Evolutionary conservation across 2,888 invertebrate genomes (phyloP), one percentile per base, ranked within the genome.

Genomic region (Chalcis sispes): DNA sequence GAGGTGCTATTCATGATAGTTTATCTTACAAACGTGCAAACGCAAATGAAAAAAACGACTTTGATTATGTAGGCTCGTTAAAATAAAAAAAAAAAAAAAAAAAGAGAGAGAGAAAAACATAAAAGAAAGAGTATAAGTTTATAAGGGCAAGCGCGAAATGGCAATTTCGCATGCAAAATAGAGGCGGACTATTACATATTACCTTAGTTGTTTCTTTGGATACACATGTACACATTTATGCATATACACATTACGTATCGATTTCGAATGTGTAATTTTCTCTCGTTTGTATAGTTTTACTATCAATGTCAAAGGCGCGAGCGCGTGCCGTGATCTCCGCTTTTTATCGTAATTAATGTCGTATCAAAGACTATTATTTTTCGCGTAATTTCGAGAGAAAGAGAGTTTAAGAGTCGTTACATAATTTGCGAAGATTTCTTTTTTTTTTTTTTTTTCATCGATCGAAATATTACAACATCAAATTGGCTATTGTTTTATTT

Each of bases 81-180:
- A 4, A 4, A 36, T 46, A 46, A 46, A 2, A 40, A 54, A 25
- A 36, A 52, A n/a, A 10, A 20, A 1, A 54, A 1, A 42, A 27
- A 29, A 18, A 27, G 61, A 15, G 8, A 1, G 54, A 29, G n/a
- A 27, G 46, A 29, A 25, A 42, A 48, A 32, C 27, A 23, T 52
- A 36, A 29, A 2, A 29, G 18, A 70, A 36, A 40, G 52, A 66
- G 29, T 15, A 40, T 29, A 5, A 10, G 18, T 48, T 5, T 64
- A 29, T 48, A 48, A 50, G 64, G 20, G 32, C 52, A 40, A 25
- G 54, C 66, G 25, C 59, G 59, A 59, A 70, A 70, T 61, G 59
- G 70, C 36, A 70, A 61, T 70, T 70, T 61, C 70, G 70, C 70
- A 61, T 70, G 70, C 61, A 56, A 70, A 50, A 18, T 50, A 61